These are phyloP conservation scores for Sussaba pulchella DNA, from an alignment of 2,888 invertebrate species.

Conservation along the genomic window DNA sequence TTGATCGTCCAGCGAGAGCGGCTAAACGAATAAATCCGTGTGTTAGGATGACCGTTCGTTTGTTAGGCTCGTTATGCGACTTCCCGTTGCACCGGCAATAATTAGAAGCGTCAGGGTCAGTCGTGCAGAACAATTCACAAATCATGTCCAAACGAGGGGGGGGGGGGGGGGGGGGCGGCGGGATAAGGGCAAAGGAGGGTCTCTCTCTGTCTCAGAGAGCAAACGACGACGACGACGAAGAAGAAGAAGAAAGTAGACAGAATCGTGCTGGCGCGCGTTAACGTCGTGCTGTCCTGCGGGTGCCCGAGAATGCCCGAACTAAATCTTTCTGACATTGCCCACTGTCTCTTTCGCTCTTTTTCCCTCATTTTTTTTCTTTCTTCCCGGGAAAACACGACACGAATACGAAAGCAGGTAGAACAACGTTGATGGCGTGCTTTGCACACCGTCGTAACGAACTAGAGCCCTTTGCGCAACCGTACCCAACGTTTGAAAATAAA, in stretches of 20 bases:
- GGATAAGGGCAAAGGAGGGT: slow-evolving; percentile 6
- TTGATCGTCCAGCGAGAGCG: not conserved
- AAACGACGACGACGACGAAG: slow-evolving; percentile 45
- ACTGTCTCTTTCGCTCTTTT: slow-evolving; percentile 53
- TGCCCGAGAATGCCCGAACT: slow-evolving; percentile 72
- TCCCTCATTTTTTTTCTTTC: slow-evolving; percentile 31
- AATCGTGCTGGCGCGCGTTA: slow-evolving; percentile 68
- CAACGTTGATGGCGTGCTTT: slow-evolving; percentile 52
- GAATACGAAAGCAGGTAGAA: slow-evolving; percentile 77
- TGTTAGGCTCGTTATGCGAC: slow-evolving; percentile 49
- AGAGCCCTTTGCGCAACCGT: slow-evolving; percentile 53
- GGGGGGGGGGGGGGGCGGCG: slow-evolving; percentile 29
- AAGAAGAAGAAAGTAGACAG: slow-evolving; percentile 58
- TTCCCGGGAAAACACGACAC: slow-evolving; percentile 74
- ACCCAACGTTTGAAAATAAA: slow-evolving; percentile 75
- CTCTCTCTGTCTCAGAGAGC: slow-evolving; percentile 33
- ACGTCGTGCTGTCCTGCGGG: slow-evolving; percentile 74
- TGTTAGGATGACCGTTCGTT: slow-evolving; percentile 32
- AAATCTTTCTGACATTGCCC: slow-evolving; percentile 78
- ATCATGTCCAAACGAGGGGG: slow-evolving; percentile 67
- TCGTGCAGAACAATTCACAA: slow-evolving; percentile 74
- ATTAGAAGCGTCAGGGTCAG: slow-evolving; percentile 73
- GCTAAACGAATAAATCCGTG: not conserved
- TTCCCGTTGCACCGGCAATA: slow-evolving; percentile 66
- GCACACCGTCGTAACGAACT: not conserved